Percentiles rank a stretch among this genome's conserved stretches.
These are phyloP conservation scores for Mobula birostris DNA, from an alignment of 2,113 vertebrate species.

Conservation along the genomic window DNA sequence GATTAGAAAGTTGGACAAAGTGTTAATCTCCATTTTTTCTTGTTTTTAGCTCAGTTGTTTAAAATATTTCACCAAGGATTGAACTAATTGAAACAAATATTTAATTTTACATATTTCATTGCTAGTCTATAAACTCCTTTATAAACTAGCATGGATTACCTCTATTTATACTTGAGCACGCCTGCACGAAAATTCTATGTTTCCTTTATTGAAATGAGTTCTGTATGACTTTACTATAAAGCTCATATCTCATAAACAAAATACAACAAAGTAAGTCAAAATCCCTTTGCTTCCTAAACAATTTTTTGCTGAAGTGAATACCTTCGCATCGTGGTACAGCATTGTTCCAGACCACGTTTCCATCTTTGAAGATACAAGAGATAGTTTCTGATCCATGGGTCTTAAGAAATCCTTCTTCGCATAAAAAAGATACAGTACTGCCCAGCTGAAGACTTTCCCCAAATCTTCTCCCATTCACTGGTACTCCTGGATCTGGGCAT, in stretches of 20 bases:
- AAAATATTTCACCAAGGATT: neutral
- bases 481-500: constrained; percentile 88
- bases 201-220: neutral
- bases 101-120: neutral
- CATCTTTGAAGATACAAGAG: constrained; percentile 91
- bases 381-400: constrained; percentile 89
- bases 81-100: neutral
- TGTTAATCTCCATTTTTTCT: neutral
- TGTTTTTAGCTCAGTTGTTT: no score
- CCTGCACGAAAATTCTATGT: neutral
- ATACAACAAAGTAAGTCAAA: neutral
- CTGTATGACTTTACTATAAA: neutral
- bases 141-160: no score
- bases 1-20: neutral
- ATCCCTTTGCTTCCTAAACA: constrained; percentile 1
- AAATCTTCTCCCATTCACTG: constrained; percentile 89
- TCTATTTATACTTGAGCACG: no score
- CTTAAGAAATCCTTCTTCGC: constrained; percentile 88
- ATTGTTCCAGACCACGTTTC: constrained; percentile 92
- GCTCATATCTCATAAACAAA: neutral
- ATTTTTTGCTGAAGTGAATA: constrained; percentile 44
- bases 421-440: constrained; percentile 92
- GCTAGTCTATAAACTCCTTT: no score
- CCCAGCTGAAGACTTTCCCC: constrained; percentile 92
- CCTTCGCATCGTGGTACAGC: constrained; percentile 91